Base-by-base conservation (phyloP, 2,797 vertebrate species). In the Tolypeutes matacus region DNA sequence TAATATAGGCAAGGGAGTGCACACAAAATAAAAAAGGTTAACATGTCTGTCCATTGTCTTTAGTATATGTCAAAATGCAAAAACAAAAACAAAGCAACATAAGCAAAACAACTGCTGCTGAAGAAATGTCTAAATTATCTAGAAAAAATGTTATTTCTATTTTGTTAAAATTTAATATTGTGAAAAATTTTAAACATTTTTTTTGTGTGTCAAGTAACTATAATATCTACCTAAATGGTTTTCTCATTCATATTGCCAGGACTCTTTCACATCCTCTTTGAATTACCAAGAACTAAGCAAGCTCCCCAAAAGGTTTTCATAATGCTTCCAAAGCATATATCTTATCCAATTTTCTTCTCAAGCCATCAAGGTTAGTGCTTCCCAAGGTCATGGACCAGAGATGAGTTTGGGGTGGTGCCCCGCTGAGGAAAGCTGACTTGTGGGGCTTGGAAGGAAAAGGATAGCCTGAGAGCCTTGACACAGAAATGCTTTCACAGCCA, bases 111-210 rank as follows among this genome's bases (percentile, higher is more conserved):
- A n/a, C n/a, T 82, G 17, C n/a, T 17, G 29, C 13, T 58, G 0
- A 49, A 1, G 34, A 64, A 62, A 87, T 75, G 80, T 75, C 56
- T 93, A 80, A 64, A 69, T 51, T 88, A 67, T 78, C 14, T 36
- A 67, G 49, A 90, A 49, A 49, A 46, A 31, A 15, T 51, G 18
- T 27, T 89, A 36, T 67, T 86, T 72, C 82, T 49, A 65, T 89
- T 86, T 27, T 83, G 10, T 81, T 85, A 34, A 78, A 49, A 11
- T 89, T 76, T 62, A 84, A 67, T 83, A 46, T 15, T 67, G 5
- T 75, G 36, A 90, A 94, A 60, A 2, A 5, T 87, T 89, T 87
- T 90, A 70, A 58, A 76, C 23, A 75, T 49, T 6, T 67, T 92
- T 94, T 82, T 21, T 62, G 12, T 27, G 18, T 49, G 15, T 65